Conservation (phyloP, 2,797 vertebrate genomes). For the Arrhamphus sclerolepis region DNA sequence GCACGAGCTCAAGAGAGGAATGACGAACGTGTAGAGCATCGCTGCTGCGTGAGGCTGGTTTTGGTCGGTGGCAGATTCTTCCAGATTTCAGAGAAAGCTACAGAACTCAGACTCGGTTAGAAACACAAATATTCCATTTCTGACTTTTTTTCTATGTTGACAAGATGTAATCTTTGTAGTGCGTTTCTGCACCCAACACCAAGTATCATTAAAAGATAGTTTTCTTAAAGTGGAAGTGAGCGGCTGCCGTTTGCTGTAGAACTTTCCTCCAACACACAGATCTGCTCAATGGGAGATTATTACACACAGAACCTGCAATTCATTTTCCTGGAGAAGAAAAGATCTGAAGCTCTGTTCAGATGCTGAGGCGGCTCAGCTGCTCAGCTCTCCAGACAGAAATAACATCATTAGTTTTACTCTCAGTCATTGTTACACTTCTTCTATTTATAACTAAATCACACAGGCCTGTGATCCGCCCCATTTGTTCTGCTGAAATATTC, state of each 20-base stretch:
- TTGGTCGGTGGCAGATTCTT: not conserved
- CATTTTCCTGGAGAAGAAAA: no score
- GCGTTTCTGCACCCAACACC: conserved; percentile 51
- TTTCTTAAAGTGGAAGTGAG: conserved; percentile 50
- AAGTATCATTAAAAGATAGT: conserved; percentile 65
- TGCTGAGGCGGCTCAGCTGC: no score
- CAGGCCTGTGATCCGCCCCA: no score
- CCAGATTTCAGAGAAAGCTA: not conserved
- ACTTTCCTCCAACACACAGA: no score
- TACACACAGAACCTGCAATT: no score
- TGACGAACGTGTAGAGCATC: conserved; percentile 81
- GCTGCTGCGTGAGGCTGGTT: not conserved
- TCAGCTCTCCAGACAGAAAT: no score
- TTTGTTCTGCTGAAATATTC: no score
- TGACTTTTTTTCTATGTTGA: conserved; percentile 64
- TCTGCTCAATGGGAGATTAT: no score
- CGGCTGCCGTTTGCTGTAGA: conserved; percentile 14
- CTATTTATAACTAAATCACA: no score
- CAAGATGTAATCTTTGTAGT: conserved; percentile 64
- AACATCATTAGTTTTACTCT: no score
- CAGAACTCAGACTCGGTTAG: conserved; percentile 29
- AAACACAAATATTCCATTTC: conserved; percentile 1
- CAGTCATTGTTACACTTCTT: no score
- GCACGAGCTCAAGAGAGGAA: conserved; percentile 89
- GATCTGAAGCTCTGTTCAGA: no score